Base-by-base conservation (phyloP, 2,113 vertebrate genomes). In the Phodopus roborovskii region DNA sequence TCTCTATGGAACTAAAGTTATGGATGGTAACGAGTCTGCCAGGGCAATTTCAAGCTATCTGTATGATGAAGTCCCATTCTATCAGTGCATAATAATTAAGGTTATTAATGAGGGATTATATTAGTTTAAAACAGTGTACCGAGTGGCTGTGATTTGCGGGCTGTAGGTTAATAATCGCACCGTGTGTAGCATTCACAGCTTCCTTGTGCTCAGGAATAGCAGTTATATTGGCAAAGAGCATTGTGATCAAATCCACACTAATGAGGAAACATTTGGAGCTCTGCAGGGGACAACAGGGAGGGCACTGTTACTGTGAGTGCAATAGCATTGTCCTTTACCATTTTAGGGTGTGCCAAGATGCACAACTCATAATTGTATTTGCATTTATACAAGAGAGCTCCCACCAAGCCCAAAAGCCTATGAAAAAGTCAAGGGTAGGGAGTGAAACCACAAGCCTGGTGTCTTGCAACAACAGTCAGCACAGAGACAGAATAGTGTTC, bases 331-430 rank as follows among this genome's bases (percentile, higher is more conserved):
- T 97, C 96, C 86, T 94, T 71, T 85, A 64, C 66, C 97, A 48
- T 97, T 96, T 86, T 73, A 42, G 53, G 66, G 68, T 95, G 60
- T 94, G 77, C 84, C 53, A 53, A 95, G 89, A 96, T 94, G 60
- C 45, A 1, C 94, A 97, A 94, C 66, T 97, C 84, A 81, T 95
- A n/a, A 92, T 89, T 87, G 53, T 20, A 90, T 58, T 96, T 97
- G 96, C 95, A 96, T 96, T 97, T 97, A 39, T 92, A 88, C 88
- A 94, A 96, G 96, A 75, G 82, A 95, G 58, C 62, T 90, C 93
- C 97, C 88, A 91, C 62, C 85, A 96, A 12, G 28, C 92, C 68
- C 56, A 81, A 73, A 33, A 36, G 91, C 50, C 24, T 91, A 81
- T 92, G 95, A 71, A 94, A 66, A 87, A 62, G 90, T 26, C 22